Conservation (phyloP, 2,888 invertebrate species). For the Dryadula phaetusa region DNA sequence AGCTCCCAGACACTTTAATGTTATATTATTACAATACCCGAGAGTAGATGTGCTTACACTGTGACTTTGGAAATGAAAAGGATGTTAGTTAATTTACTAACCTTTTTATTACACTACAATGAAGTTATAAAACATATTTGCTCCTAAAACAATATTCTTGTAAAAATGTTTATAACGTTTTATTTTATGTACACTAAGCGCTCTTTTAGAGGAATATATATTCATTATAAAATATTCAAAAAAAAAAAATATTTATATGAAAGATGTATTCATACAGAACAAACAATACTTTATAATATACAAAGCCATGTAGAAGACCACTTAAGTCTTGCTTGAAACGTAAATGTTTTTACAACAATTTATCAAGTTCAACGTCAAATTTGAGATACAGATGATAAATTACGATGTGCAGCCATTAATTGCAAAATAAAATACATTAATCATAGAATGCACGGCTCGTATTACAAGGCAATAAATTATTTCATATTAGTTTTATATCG, state of each 20-base stretch:
- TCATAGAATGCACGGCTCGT: conserved; percentile 25
- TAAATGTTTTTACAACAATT: conserved; percentile 21
- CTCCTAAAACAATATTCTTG: not conserved
- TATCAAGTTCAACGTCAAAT: conserved; percentile 30
- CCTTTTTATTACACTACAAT: not conserved
- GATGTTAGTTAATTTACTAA: not conserved
- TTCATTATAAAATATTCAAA: too few species aligned
- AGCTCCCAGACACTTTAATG: conserved; percentile 37
- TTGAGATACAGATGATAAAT: conserved; percentile 28
- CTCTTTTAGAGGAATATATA: too few species aligned
- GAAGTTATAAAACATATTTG: not conserved
- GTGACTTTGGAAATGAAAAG: not conserved
- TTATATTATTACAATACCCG: conserved; percentile 15
- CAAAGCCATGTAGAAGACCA: not conserved
- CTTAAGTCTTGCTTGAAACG: not conserved
- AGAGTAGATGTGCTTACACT: not conserved
- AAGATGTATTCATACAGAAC: too few species aligned
- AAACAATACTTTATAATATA: not conserved
- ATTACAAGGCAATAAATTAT: conserved; percentile 10
- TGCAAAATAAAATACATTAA: conserved; percentile 25
- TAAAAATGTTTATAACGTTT: too few species aligned
- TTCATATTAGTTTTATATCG: conserved; percentile 17
- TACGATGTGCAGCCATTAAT: conserved; percentile 25
- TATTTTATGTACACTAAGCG: not conserved
- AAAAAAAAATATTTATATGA: too few species aligned